These are phyloP conservation scores for Mythimna ferrago DNA, from an alignment of 2,888 invertebrate species.

Conservation along the genomic window DNA sequence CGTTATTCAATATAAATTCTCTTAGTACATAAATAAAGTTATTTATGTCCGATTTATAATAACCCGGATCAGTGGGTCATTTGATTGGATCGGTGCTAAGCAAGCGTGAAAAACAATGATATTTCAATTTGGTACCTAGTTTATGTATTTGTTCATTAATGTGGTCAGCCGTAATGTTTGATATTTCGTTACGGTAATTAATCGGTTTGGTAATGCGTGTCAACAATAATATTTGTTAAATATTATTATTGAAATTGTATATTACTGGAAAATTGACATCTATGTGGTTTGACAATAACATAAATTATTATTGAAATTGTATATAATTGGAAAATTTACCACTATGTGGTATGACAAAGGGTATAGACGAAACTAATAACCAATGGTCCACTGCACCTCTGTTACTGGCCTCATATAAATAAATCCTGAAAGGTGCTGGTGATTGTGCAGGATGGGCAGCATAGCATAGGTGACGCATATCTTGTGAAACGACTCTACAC, in stretches of 20 bases:
- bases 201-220: neutral
- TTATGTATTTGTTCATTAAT: conserved; percentile 33
- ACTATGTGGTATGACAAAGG: neutral
- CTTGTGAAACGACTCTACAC: no score
- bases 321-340: neutral
- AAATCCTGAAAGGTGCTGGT: no score
- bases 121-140: conserved; percentile 58
- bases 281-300: neutral
- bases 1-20: conserved; percentile 35
- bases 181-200: conserved; percentile 16
- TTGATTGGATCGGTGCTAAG: conserved; percentile 71
- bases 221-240: neutral
- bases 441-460: no score
- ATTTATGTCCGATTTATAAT: conserved; percentile 58
- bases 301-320: neutral
- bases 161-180: conserved; percentile 22
- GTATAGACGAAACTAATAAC: no score
- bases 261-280: neutral
- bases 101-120: conserved; percentile 72
- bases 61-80: conserved; percentile 69
- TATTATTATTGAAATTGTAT: neutral
- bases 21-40: conserved; percentile 43
- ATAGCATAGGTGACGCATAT: no score
- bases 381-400: no score
- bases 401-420: no score